Percentiles rank a stretch among this genome's conserved stretches.
Evolutionary conservation across 2,888 invertebrate species (phyloP).

Genomic region (Rotaria sp.): DNA sequence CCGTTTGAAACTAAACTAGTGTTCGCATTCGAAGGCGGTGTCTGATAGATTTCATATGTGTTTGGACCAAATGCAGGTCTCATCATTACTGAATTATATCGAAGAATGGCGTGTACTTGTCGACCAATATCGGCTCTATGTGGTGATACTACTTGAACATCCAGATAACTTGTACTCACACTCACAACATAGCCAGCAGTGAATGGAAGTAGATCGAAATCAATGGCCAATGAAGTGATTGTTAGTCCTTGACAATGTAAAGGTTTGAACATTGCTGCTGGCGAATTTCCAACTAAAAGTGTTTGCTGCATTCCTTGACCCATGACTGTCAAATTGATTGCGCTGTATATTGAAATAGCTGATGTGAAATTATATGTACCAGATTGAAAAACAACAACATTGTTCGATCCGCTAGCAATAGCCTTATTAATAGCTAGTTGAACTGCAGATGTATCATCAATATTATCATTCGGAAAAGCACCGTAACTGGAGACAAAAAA

Average conservation of each 20-base stretch:
- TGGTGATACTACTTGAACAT: not conserved
- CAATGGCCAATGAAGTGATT: not conserved
- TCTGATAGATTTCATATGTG: not conserved
- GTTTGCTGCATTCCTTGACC: conserved; percentile 1
- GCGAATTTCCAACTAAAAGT: not conserved
- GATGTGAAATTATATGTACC: not conserved
- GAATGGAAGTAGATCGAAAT: not conserved
- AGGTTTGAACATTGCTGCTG: not conserved
- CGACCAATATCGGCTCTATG: not conserved
- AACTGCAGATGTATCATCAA: not conserved
- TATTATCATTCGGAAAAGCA: not conserved
- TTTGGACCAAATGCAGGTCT: not conserved
- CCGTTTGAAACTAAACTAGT: not conserved
- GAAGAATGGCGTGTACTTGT: not conserved
- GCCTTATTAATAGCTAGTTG: not conserved
- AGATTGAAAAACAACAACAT: not conserved
- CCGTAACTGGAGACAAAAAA: not conserved
- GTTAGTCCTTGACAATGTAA: not conserved
- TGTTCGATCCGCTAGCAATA: not conserved
- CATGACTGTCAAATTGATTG: not conserved
- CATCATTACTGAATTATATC: not conserved
- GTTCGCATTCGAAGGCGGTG: not conserved
- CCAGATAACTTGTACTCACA: not conserved
- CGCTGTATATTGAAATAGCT: not conserved
- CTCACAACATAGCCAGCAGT: not conserved